Percentiles rank a stretch among this genome's conserved stretches.
Evolutionary conservation across 53 echinoderm and acorn worm genomes (phyloP).

Genomic region (Echinarachnius parma): DNA sequence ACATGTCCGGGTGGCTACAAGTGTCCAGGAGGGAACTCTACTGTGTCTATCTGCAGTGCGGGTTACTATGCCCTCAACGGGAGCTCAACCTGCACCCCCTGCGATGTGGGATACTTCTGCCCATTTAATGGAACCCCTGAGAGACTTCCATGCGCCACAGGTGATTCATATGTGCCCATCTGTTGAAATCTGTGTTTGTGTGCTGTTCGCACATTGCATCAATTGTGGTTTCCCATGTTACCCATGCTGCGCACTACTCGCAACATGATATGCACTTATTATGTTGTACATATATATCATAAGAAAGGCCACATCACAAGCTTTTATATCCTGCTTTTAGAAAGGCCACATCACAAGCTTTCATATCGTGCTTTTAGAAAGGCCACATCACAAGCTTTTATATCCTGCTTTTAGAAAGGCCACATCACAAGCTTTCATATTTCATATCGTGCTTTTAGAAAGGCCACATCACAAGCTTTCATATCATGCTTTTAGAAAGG

Average conservation of each 20-base stretch:
- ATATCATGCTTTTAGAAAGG: too few relatives aligned
- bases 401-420: too few relatives aligned
- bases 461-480: too few relatives aligned
- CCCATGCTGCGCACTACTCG: conserved; percentile 56
- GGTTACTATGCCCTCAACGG: conserved; percentile 68
- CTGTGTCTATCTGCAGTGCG: conserved; percentile 31
- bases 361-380: too few relatives aligned
- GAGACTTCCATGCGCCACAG: conserved; percentile 49
- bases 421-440: too few relatives aligned
- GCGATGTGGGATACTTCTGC: conserved; percentile 58
- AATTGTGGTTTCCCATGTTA: conserved; percentile 32
- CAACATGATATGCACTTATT: too few relatives aligned
- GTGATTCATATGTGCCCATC: conserved; percentile 39
- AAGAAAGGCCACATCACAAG: too few relatives aligned
- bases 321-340: too few relatives aligned
- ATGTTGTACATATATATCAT: too few relatives aligned
- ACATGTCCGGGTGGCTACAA: conserved; percentile 59
- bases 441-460: too few relatives aligned
- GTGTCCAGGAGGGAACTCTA: conserved; percentile 38
- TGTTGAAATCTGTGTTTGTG: conserved; percentile 36
- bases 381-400: too few relatives aligned
- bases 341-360: too few relatives aligned
- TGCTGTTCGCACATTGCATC: conserved; percentile 62
- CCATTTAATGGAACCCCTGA: conserved; percentile 48
- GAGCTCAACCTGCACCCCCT: conserved; percentile 48